phyloP scores from a whole-genome alignment of 2,888 invertebrate genomes.

The Baccha elongata region DNA sequence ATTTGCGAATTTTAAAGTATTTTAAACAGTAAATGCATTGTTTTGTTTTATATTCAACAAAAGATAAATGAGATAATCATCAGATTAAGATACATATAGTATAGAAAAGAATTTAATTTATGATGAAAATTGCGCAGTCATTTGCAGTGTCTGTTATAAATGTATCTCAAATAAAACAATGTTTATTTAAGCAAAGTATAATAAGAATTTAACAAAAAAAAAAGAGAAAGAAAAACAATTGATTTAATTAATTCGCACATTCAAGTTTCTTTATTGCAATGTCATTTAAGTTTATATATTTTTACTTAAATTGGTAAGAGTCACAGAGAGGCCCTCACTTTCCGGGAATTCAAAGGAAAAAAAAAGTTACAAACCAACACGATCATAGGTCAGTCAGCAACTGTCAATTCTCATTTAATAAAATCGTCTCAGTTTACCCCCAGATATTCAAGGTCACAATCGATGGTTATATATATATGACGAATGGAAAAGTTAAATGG shows the following conservation, averaged over 20 bases:
- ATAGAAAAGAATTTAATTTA: neutral
- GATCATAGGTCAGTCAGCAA: constrained; percentile 30
- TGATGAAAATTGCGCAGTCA: constrained; percentile 14
- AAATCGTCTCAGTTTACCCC: constrained; percentile 2
- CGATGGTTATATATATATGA: neutral
- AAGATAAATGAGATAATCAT: neutral
- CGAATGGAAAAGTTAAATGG: constrained; percentile 30
- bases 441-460: constrained; percentile 24
- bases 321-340: neutral
- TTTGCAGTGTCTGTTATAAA: neutral
- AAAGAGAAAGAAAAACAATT: no score
- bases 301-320: no score
- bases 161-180: no score
- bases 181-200: no score
- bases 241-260: neutral
- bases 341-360: neutral
- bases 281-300: constrained; percentile 4
- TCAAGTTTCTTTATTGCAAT: neutral
- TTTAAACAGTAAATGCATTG: neutral
- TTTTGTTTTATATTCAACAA: neutral
- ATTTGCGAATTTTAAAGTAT: constrained; percentile 25
- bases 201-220: no score
- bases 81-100: neutral
- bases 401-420: constrained; percentile 56
- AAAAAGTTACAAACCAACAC: neutral